Conservation (phyloP, 1,140 invertebrate genomes). For the Aleiodes sp. region DNA sequence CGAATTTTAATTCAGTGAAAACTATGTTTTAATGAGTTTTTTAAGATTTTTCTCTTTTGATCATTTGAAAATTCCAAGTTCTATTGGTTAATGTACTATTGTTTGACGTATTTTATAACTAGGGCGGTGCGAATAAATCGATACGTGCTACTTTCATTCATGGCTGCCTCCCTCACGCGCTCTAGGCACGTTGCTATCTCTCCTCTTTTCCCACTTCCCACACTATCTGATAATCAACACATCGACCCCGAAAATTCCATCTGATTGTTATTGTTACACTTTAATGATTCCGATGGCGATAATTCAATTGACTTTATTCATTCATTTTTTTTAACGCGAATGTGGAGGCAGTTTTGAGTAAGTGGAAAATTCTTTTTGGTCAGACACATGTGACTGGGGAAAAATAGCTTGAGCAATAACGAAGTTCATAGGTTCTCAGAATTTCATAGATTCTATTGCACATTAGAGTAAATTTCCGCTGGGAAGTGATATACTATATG, state of each 20-base stretch:
- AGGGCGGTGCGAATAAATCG: constrained; percentile 39
- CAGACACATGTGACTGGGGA: no score
- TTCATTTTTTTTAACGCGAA: no score
- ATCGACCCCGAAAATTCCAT: constrained; percentile 9
- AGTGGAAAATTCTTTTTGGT: no score
- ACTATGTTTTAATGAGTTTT: not conserved
- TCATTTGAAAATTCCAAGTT: not conserved
- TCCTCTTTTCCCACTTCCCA: not conserved
- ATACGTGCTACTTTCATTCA: constrained; percentile 41
- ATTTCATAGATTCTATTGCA: no score
- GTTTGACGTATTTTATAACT: constrained; percentile 25
- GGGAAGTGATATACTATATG: no score
- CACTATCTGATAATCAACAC: not conserved
- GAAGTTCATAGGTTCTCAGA: no score
- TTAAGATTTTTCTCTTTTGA: not conserved
- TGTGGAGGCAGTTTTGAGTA: no score
- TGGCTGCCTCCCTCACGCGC: constrained; percentile 32
- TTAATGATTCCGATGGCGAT: not conserved
- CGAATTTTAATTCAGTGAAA: no score
- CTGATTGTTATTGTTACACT: not conserved
- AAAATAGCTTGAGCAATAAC: no score
- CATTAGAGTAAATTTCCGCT: no score
- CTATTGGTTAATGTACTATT: not conserved
- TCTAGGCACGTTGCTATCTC: constrained; percentile 29
- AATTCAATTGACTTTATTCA: not conserved